Evolutionary conservation across 2,113 vertebrate genomes (phyloP).

Genomic region (Serilophus lunatus): DNA sequence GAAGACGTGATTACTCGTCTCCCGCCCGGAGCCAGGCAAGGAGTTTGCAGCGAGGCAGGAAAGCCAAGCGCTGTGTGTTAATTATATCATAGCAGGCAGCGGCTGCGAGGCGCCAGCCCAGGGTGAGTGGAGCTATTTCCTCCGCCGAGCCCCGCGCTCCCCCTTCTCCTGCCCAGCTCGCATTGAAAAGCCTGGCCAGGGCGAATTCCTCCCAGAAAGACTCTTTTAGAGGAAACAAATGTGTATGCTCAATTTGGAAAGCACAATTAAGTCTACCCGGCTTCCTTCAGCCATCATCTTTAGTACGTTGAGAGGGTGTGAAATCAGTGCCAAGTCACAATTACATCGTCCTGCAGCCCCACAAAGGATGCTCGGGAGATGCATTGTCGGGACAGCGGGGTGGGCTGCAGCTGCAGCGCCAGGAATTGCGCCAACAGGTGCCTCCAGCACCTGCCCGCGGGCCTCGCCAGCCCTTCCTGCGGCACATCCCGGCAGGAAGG

Average conservation of each 20-base stretch:
- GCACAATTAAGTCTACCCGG: conserved; percentile 61
- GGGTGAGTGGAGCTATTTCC: conserved; percentile 32
- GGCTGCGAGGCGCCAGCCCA: conserved; percentile 44
- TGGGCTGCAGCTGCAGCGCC: conserved; percentile 60
- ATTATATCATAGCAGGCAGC: conserved; percentile 55
- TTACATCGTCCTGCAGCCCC: conserved; percentile 39
- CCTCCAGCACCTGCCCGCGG: conserved; percentile 65
- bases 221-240: conserved; percentile 62
- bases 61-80: conserved; percentile 14
- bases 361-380: conserved; percentile 70
- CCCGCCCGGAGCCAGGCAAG: background rate
- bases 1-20: background rate
- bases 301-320: conserved; percentile 71
- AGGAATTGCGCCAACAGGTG: conserved; percentile 71
- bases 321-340: conserved; percentile 78
- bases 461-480: background rate
- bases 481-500: background rate
- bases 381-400: conserved; percentile 59
- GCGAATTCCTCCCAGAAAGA: conserved; percentile 55
- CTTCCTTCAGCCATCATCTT: conserved; percentile 63
- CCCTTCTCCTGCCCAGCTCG: background rate
- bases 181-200: conserved; percentile 46
- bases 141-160: background rate
- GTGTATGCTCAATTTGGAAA: conserved; percentile 62
- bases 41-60: background rate